Percentiles rank a stretch among this genome's conserved stretches.
phyloP scores from a whole-genome alignment of 1,140 invertebrate species.

The Trinorchestia longiramus region DNA sequence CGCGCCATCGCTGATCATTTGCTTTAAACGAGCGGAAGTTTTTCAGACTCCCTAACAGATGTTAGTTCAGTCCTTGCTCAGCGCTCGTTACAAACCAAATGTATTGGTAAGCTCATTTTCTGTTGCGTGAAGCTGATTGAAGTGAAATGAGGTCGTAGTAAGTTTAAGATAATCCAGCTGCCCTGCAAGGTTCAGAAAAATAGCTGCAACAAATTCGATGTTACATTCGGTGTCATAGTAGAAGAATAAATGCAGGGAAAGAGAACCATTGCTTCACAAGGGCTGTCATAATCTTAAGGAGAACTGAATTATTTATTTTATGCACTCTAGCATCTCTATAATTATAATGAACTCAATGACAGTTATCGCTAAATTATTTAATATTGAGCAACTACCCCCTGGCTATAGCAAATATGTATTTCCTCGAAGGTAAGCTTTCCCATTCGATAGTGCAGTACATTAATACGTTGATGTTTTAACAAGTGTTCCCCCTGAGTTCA shows the following conservation, averaged over 20 bases:
- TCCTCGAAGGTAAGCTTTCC: too few relatives aligned
- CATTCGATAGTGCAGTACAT: too few relatives aligned
- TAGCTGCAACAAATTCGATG: background rate
- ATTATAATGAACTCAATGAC: background rate
- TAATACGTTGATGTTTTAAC: too few relatives aligned
- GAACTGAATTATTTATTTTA: background rate
- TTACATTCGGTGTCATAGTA: background rate
- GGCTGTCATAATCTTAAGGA: background rate
- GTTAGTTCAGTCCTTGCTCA: background rate
- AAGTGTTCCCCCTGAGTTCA: too few relatives aligned
- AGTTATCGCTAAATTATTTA: too few relatives aligned
- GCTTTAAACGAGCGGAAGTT: background rate
- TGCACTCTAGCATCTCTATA: background rate
- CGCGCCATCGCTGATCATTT: background rate
- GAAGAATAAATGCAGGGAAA: background rate
- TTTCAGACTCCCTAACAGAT: background rate
- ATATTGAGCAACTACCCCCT: too few relatives aligned
- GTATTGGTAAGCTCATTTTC: background rate
- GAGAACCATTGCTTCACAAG: background rate
- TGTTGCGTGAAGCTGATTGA: background rate
- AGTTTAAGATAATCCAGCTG: background rate
- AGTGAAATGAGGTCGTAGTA: background rate
- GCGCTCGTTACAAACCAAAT: background rate
- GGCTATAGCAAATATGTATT: too few relatives aligned
- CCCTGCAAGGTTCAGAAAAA: background rate